A percentile compares a stretch with the other conserved stretches of the same genome.
Evolutionary conservation across 2,113 vertebrate genomes (phyloP).

Genomic region (Alectura lathami): DNA sequence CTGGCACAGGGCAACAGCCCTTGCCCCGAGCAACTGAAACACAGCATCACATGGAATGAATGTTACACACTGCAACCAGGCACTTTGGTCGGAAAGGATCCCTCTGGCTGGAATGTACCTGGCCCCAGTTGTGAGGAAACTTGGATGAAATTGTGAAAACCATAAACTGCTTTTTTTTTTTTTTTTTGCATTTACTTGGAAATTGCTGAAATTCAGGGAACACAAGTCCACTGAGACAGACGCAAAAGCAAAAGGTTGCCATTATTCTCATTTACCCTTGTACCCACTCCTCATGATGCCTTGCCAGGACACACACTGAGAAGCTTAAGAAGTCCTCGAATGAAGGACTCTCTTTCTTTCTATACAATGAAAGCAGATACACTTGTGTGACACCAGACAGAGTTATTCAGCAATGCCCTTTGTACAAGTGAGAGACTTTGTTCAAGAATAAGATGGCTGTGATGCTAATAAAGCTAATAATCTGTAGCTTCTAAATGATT

Average conservation of each 20-base stretch:
- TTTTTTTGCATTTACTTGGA: neutral
- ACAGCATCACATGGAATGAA: neutral
- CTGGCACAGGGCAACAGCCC: neutral
- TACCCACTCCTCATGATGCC: neutral
- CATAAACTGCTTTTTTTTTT: neutral
- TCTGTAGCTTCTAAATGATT: neutral
- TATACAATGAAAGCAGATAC: neutral
- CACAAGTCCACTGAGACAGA: neutral
- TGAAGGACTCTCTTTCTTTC: neutral
- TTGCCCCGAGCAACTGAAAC: neutral
- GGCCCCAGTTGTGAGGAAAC: neutral
- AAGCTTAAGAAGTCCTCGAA: neutral
- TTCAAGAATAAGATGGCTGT: neutral
- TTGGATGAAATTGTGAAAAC: neutral
- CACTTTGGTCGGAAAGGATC: neutral
- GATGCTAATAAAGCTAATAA: neutral
- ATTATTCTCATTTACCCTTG: slow-evolving; percentile 17
- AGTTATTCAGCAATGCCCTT: neutral
- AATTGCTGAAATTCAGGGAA: neutral
- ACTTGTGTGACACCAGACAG: neutral
- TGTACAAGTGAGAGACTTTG: neutral
- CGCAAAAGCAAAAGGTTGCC: neutral
- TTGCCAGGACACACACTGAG: neutral
- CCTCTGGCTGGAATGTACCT: neutral
- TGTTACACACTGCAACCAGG: neutral